Evolutionary conservation across 2,888 invertebrate genomes (phyloP).

Genomic region (Spialia ferax): DNA sequence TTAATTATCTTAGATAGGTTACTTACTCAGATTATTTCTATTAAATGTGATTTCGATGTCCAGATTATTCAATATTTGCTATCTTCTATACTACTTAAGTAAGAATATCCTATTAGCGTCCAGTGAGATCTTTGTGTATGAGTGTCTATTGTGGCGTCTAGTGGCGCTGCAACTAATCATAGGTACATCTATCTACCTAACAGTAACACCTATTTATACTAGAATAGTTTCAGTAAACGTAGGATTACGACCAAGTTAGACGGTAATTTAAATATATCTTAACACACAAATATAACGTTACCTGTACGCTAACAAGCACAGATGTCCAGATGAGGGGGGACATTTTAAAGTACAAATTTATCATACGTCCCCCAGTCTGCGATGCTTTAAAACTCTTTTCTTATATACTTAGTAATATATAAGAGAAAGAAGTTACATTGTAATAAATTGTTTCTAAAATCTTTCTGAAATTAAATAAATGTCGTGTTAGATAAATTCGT

Average conservation of each 20-base stretch:
- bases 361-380: conserved; percentile 68
- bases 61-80: conserved; percentile 72
- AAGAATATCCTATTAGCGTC: conserved; percentile 64
- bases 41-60: conserved; percentile 71
- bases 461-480: conserved; percentile 67
- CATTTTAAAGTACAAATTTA: conserved; percentile 82
- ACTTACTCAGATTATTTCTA: conserved; percentile 56
- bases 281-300: conserved; percentile 71
- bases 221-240: conserved; percentile 74
- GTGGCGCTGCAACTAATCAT: conserved; percentile 40
- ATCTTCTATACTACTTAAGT: conserved; percentile 65
- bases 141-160: conserved; percentile 52
- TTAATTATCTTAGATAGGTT: conserved; percentile 50
- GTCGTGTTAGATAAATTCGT: conserved; percentile 68
- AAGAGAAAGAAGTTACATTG: conserved; percentile 69
- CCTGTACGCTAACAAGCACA: conserved; percentile 62
- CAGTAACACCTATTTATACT: conserved; percentile 70
- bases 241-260: conserved; percentile 82
- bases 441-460: conserved; percentile 57
- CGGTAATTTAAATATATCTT: conserved; percentile 68
- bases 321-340: conserved; percentile 61
- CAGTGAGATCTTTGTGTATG: conserved; percentile 59
- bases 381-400: conserved; percentile 72
- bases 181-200: conserved; percentile 43
- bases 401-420: conserved; percentile 71